Base-by-base conservation (phyloP, 1,140 invertebrate genomes). In the Lasioglossum albipes region DNA sequence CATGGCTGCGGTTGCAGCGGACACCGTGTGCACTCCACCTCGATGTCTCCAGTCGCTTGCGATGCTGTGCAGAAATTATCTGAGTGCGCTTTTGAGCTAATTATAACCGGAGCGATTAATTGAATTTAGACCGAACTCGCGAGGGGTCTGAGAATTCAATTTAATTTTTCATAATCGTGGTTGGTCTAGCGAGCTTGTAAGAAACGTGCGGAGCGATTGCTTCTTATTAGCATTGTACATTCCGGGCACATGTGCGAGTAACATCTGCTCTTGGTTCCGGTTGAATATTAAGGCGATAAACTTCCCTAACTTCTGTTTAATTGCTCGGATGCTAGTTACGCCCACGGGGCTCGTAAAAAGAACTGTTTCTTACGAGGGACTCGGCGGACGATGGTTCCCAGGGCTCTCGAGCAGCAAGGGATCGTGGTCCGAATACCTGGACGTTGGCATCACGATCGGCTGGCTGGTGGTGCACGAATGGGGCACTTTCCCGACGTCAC, bases 401-500 rank as follows among this genome's bases (percentile, higher is more conserved):
- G 92, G 92, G 75, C 92, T 93, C 59, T 92, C 92, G 27, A 93
- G 86, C 3, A 93, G 85, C 52, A 90, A 57, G 12, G 92, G 83
- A 76, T 92, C 92, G 76, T 93, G 91, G 45, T 93, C 92, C 59
- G 88, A 85, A 73, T 93, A 92, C 76, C 93, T 93, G 72, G 91
- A 88, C 12, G 91, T 90, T n/a, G 91, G 91, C 57, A 94, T 86
- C 7, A 93, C 91, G 81, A 93, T 92, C 7, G 93, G 90, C n/a
- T 94, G 93, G 73, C 91, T 93, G 31, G 97, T 97, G 36, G 97
- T 97, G 91, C 97, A 97, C 36, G 97, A 97, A 92, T 97, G 97
- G 64, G 98, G 98, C 71, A 98, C 96, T 93, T 98, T 98, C 67
- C 97, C 98, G 75, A 98, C 97, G 90, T 98, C 97, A 74, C 97